Evolutionary conservation across 1,140 invertebrate genomes (phyloP).

Genomic region (Bactericera cockerelli): DNA sequence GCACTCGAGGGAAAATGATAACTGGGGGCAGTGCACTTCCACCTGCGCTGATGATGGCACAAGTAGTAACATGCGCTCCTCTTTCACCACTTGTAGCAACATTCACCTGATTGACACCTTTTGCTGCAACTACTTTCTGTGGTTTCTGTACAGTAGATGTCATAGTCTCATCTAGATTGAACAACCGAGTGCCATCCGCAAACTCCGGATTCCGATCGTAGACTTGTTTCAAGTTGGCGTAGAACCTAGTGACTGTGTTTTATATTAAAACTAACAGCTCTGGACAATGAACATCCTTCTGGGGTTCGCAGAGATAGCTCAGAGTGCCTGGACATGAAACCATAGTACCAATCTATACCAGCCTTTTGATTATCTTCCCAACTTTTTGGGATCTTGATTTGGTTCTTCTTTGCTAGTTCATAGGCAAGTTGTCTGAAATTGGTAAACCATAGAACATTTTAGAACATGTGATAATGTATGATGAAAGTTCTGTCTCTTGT

Average conservation of each 20-base stretch:
- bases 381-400: neutral
- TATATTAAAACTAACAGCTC: neutral
- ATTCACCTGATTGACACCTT: conserved; percentile 26
- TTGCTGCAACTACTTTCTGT: conserved; percentile 22
- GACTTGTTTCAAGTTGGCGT: neutral
- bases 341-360: conserved; percentile 25
- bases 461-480: conserved; percentile 18
- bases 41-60: neutral
- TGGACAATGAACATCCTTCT: neutral
- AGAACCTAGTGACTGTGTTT: no score
- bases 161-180: conserved; percentile 21
- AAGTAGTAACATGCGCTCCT: conserved; percentile 23
- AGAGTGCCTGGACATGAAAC: neutral
- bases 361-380: conserved; percentile 6
- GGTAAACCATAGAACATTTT: conserved; percentile 25
- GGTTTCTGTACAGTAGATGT: conserved; percentile 22
- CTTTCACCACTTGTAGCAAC: conserved; percentile 24
- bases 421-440: conserved; percentile 27
- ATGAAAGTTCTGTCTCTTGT: no score
- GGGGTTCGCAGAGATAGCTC: neutral
- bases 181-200: neutral
- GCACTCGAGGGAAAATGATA: conserved; percentile 2
- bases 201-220: neutral
- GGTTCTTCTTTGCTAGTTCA: conserved; percentile 24
- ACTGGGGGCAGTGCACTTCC: conserved; percentile 4